Evolutionary conservation across 2,113 vertebrate species (phyloP).

Genomic region (Heterochromis multidens): DNA sequence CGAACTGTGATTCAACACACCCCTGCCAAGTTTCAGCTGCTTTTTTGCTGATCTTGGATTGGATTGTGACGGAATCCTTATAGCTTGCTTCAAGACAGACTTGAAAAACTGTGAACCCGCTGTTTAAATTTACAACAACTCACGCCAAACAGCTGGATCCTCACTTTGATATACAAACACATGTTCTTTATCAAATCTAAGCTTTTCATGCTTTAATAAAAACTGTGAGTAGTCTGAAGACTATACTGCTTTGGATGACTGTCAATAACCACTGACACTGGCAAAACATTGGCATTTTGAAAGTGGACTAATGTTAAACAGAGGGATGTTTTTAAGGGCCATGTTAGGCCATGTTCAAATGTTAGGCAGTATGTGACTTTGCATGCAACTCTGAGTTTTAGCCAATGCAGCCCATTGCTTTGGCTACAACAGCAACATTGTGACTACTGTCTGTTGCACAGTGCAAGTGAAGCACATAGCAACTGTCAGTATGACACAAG

Average conservation of each 20-base stretch:
- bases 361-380: conserved; percentile 7
- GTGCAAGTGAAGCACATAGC: neutral
- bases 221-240: neutral
- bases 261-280: neutral
- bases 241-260: neutral
- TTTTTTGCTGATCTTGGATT: neutral
- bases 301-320: neutral
- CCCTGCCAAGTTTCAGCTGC: neutral
- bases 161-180: neutral
- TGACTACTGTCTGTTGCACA: neutral
- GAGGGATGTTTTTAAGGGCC: neutral
- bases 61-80: neutral
- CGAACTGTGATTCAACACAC: neutral
- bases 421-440: neutral
- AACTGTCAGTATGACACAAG: neutral
- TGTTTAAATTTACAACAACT: neutral
- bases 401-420: neutral
- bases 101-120: neutral
- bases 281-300: neutral
- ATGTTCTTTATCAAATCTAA: neutral
- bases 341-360: neutral
- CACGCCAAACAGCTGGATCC: neutral
- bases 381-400: neutral
- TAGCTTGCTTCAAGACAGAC: neutral
- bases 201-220: neutral